Conservation (phyloP, 2,888 invertebrate species). For the Platerodrilus igneus region DNA sequence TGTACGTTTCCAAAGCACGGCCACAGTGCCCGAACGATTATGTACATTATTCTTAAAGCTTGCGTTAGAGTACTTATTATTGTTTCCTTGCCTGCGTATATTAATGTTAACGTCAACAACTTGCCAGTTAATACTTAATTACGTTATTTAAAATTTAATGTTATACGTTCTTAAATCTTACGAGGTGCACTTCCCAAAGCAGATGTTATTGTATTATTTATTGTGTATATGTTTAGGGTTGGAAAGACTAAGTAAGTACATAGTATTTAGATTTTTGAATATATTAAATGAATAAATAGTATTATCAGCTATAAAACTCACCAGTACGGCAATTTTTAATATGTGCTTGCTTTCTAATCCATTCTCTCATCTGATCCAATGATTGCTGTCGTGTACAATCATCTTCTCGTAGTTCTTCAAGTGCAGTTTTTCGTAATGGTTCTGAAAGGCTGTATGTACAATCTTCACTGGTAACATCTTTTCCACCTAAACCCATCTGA, state of each 20-base stretch:
- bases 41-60: too few species aligned
- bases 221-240: too few species aligned
- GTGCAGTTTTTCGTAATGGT: slow-evolving; percentile 58
- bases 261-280: slow-evolving; percentile 1
- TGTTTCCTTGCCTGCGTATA: too few species aligned
- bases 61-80: too few species aligned
- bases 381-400: slow-evolving; percentile 69
- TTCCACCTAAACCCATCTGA: slow-evolving; percentile 48
- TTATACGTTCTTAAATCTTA: too few species aligned
- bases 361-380: slow-evolving; percentile 72
- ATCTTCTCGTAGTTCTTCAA: slow-evolving; percentile 75
- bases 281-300: background rate
- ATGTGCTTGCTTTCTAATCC: slow-evolving; percentile 76
- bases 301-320: slow-evolving; percentile 43
- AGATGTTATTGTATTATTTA: too few species aligned
- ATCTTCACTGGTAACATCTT: slow-evolving; percentile 36
- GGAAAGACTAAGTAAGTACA: slow-evolving; percentile 2
- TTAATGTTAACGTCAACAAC: too few species aligned
- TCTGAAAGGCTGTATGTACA: slow-evolving; percentile 51
- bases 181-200: too few species aligned
- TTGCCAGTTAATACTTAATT: too few species aligned
- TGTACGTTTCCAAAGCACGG: too few species aligned
- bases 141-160: too few species aligned
- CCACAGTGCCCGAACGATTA: too few species aligned
- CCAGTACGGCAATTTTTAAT: slow-evolving; percentile 78